Evolutionary conservation across 2,888 invertebrate genomes (phyloP).

Genomic region (Tethea ocularis): DNA sequence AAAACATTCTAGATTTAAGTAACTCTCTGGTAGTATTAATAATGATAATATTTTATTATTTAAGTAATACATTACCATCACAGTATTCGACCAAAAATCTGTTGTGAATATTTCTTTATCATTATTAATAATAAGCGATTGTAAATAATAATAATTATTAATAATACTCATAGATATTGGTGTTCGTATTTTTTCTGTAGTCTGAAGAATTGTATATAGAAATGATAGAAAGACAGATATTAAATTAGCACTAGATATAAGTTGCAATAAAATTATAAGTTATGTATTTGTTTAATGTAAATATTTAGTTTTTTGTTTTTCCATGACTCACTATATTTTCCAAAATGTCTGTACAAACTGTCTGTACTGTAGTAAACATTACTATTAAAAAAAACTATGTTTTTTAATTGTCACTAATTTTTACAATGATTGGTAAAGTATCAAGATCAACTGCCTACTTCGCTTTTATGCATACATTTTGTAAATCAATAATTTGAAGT

Average conservation of each 20-base stretch:
- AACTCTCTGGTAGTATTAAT: conserved; percentile 20
- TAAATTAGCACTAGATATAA: background rate
- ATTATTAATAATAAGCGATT: conserved; percentile 11
- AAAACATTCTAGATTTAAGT: conserved; percentile 17
- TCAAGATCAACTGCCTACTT: too few relatives aligned
- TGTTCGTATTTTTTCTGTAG: conserved; percentile 53
- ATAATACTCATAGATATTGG: conserved; percentile 24
- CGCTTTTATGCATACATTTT: too few relatives aligned
- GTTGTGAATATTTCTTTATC: conserved; percentile 58
- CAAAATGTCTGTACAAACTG: background rate
- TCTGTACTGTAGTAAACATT: background rate
- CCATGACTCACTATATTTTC: background rate
- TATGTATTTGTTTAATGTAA: background rate
- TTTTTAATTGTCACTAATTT: too few relatives aligned
- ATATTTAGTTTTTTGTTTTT: background rate
- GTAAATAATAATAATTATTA: conserved; percentile 17
- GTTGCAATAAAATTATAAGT: background rate
- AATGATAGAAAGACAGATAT: conserved; percentile 14
- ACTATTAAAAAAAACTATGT: background rate
- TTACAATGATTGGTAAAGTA: too few relatives aligned
- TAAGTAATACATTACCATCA: conserved; percentile 48
- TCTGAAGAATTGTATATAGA: conserved; percentile 47
- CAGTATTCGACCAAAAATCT: conserved; percentile 72
- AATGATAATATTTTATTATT: conserved; percentile 34
- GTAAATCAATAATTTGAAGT: too few relatives aligned